Evolutionary conservation across 1,140 invertebrate genomes (phyloP).

Genomic region (Uloborus diversus): DNA sequence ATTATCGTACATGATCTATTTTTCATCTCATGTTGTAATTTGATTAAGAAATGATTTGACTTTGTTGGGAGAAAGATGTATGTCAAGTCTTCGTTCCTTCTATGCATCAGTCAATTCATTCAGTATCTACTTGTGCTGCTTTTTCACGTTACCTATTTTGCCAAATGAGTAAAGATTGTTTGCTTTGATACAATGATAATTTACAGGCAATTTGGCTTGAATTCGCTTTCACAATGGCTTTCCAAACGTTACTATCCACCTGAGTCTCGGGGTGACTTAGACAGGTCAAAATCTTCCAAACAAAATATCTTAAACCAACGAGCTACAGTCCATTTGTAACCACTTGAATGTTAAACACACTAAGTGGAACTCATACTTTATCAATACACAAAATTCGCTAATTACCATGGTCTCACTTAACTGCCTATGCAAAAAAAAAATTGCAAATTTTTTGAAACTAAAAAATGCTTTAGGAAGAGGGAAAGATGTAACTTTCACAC

Average conservation of each 20-base stretch:
- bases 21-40: not conserved
- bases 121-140: too few species aligned
- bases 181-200: not conserved
- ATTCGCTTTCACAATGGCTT: constrained; percentile 1
- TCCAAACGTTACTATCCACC: not conserved
- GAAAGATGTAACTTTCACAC: too few species aligned
- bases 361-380: not conserved
- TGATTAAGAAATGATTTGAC: too few species aligned
- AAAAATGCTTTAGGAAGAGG: too few species aligned
- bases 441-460: too few species aligned
- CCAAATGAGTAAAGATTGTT: not conserved
- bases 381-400: not conserved
- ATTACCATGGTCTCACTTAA: not conserved
- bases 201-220: not conserved
- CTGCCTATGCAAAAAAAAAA: too few species aligned
- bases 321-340: not conserved
- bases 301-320: constrained; percentile 7
- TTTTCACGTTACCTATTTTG: not conserved
- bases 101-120: not conserved
- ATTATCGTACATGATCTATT: not conserved
- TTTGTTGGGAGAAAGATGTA: too few species aligned
- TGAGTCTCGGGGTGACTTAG: not conserved
- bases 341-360: not conserved
- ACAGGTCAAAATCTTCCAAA: not conserved
- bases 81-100: not conserved